phyloP scores from a whole-genome alignment of 2,888 invertebrate species.

The Eilema depressum region DNA sequence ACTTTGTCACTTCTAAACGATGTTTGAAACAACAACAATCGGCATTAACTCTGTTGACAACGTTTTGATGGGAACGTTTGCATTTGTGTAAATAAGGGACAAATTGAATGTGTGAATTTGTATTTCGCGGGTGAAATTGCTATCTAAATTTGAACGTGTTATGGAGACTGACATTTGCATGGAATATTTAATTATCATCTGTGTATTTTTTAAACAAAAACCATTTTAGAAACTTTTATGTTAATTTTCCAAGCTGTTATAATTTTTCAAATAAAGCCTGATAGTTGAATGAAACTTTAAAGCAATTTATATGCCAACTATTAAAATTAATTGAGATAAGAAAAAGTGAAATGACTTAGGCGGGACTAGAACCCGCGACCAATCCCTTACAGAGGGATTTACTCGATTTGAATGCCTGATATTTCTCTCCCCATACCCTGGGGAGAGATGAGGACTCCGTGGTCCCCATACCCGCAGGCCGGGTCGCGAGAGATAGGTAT shows the following conservation, averaged over 20 bases:
- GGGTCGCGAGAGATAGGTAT: too few species aligned
- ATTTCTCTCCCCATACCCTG: too few species aligned
- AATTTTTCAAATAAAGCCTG: neutral
- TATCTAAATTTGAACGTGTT: slow-evolving; percentile 15
- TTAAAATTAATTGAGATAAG: too few species aligned
- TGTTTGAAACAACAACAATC: slow-evolving; percentile 29
- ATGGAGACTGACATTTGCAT: slow-evolving; percentile 10
- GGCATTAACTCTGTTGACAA: slow-evolving; percentile 33
- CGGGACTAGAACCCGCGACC: too few species aligned
- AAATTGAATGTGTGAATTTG: slow-evolving; percentile 19
- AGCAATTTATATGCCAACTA: too few species aligned
- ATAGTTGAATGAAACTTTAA: too few species aligned
- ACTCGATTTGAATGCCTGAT: too few species aligned
- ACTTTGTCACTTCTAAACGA: slow-evolving; percentile 32
- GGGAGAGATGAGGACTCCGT: too few species aligned
- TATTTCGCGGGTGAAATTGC: slow-evolving; percentile 20
- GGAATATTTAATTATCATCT: neutral
- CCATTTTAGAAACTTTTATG: neutral
- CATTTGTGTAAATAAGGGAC: slow-evolving; percentile 40
- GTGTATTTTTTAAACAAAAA: neutral
- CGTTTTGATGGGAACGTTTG: slow-evolving; percentile 31
- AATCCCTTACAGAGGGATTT: too few species aligned
- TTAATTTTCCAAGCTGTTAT: neutral
- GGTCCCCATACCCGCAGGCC: too few species aligned
- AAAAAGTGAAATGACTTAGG: too few species aligned